Conservation (phyloP, 1,140 invertebrate species). For the Papilio xuthus region DNA sequence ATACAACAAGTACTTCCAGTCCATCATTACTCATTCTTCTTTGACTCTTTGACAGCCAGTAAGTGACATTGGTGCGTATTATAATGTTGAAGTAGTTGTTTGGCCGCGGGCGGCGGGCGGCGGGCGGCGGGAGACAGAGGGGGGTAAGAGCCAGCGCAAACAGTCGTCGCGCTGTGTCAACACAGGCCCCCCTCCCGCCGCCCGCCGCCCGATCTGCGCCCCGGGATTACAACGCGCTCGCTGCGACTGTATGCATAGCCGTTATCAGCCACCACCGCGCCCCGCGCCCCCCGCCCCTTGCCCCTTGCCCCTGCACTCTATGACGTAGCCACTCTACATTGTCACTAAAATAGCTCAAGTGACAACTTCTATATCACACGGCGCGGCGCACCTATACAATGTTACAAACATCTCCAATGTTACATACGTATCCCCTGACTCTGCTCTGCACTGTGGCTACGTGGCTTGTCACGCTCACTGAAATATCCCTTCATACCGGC, state of each 20-base stretch:
- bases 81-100: neutral
- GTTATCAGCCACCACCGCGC: neutral
- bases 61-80: neutral
- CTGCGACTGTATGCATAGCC: neutral
- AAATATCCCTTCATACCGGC: no score
- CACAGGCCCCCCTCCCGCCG: neutral
- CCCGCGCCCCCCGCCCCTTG: neutral
- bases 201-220: neutral
- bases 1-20: no score
- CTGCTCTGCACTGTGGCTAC: neutral
- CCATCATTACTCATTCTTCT: no score
- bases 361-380: neutral
- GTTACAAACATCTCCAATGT: neutral
- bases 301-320: neutral
- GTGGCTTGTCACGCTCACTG: no score
- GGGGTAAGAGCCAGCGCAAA: neutral
- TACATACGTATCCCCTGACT: neutral
- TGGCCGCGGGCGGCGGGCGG: neutral
- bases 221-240: neutral
- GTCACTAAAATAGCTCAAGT: neutral
- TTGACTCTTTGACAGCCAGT: neutral
- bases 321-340: conserved; percentile 16
- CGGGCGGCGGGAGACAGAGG: neutral
- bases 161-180: conserved; percentile 2
- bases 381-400: neutral